phyloP scores from a whole-genome alignment of 2,113 vertebrate species.

The Microtus oregoni region DNA sequence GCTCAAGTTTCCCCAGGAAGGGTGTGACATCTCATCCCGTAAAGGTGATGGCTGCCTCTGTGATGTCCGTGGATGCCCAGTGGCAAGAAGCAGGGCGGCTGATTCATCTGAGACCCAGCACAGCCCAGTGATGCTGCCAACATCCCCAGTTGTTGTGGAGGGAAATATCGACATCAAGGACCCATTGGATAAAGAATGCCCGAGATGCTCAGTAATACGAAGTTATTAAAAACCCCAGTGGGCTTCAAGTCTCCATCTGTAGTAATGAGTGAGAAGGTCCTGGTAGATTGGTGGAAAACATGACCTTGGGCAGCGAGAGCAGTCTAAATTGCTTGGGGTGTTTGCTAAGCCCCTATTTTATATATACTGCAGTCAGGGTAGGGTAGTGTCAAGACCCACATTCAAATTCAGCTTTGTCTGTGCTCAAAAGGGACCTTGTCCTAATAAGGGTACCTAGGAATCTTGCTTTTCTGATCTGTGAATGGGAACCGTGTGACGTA shows the following conservation, averaged over 20 bases:
- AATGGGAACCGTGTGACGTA: rapidly evolving
- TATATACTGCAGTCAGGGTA: rapidly evolving
- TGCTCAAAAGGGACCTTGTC: not conserved
- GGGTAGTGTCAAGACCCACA: rapidly evolving
- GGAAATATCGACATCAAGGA: not conserved
- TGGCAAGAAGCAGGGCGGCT: rapidly evolving
- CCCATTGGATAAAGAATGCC: not conserved
- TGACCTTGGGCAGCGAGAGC: not conserved
- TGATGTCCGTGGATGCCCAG: not conserved
- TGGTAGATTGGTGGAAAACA: not conserved
- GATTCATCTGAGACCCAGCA: not conserved
- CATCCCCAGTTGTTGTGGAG: not conserved
- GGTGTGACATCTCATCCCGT: not conserved
- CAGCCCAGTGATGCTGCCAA: not conserved
- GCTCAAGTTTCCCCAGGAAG: not conserved
- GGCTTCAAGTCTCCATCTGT: not conserved
- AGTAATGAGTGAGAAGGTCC: rapidly evolving
- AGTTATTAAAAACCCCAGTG: not conserved
- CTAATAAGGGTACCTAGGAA: rapidly evolving
- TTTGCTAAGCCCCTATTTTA: not conserved
- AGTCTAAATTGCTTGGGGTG: not conserved
- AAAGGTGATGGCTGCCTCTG: not conserved
- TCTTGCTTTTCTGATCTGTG: not conserved
- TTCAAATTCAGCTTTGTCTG: not conserved
- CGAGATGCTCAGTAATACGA: not conserved